Base-by-base conservation (phyloP, 2,797 vertebrate genomes). In the Pseudochirops cupreus region DNA sequence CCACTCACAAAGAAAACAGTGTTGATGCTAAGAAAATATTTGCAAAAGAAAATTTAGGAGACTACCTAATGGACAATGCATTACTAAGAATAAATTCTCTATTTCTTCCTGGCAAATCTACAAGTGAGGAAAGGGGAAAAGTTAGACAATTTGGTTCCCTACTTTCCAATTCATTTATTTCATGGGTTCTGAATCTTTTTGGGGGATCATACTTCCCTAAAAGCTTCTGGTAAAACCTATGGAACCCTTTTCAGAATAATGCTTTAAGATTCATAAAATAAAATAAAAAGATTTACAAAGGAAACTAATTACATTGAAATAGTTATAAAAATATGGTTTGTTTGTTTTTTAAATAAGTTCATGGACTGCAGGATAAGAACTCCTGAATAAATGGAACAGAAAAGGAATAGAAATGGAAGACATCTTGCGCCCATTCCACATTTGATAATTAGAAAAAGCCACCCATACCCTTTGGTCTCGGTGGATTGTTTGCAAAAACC, bases 401-500 rank as follows among this genome's bases (percentile, higher is more conserved):
- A 26, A 31, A 91, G 52, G 95, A 97, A 98, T 58, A 62, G 58
- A 94, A 94, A 93, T 91, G 87, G 62, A 52, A 91, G 92, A 92
- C 57, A 29, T 46, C 50, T 93, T 39, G 67, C 56, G 87, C 10
- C 59, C 0, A 62, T 96, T 57, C 62, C 91, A 18, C 53, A 55
- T 92, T 94, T 57, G 90, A n/a, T 91, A 33, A 91, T 53, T 28
- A 91, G 92, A 39, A 58, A 92, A 93, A 5, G 56, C 58, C 26
- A 92, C n/a, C 92, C 21, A n/a, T 26, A 52, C 58, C 4, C 55
- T 93, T 95, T 94, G 91, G 58, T 55, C 52, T 18, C 26, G 82
- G 53, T 50, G 67, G 31, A 92, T 95, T 52, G 52, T 11, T 18
- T 29, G 5, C 11, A 46, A 91, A 94, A 91, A 92, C 91, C 94